phyloP scores from a whole-genome alignment of 2,888 invertebrate genomes.

The Limnephilus marmoratus region DNA sequence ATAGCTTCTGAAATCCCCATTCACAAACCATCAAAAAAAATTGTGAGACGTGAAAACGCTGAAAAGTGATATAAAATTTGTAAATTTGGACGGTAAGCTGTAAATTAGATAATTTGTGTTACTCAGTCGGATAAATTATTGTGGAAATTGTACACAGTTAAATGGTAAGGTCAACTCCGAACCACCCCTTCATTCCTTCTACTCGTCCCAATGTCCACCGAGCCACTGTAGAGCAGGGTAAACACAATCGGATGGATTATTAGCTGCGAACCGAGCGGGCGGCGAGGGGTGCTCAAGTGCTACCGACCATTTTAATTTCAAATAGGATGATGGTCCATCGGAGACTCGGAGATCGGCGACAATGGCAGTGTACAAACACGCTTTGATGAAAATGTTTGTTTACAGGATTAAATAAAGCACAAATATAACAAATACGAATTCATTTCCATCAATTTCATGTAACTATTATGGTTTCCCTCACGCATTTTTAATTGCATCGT shows the following conservation, averaged over 20 bases:
- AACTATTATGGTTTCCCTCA: not conserved
- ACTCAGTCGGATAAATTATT: not conserved
- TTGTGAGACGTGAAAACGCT: no score
- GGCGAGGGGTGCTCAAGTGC: constrained; percentile 27
- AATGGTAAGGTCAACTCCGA: not conserved
- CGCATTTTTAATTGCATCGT: no score
- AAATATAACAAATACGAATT: not conserved
- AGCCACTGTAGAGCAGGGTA: constrained; percentile 25
- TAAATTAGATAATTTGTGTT: no score
- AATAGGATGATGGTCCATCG: not conserved
- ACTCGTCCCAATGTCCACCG: constrained; percentile 8
- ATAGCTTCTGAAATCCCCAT: no score
- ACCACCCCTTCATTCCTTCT: not conserved
- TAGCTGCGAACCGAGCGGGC: constrained; percentile 29
- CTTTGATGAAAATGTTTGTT: not conserved
- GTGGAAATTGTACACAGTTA: not conserved
- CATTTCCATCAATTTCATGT: not conserved
- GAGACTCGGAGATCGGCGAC: not conserved
- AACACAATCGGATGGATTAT: constrained; percentile 51
- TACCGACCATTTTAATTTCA: constrained; percentile 26
- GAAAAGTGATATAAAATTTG: no score
- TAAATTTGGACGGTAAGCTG: no score
- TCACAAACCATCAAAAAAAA: no score
- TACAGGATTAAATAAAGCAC: not conserved
- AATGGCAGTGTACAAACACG: not conserved